A percentile compares a stretch with the other conserved stretches of the same genome.
Evolutionary conservation across 2,888 invertebrate species (phyloP).

Genomic region (Callinectes sapidus): DNA sequence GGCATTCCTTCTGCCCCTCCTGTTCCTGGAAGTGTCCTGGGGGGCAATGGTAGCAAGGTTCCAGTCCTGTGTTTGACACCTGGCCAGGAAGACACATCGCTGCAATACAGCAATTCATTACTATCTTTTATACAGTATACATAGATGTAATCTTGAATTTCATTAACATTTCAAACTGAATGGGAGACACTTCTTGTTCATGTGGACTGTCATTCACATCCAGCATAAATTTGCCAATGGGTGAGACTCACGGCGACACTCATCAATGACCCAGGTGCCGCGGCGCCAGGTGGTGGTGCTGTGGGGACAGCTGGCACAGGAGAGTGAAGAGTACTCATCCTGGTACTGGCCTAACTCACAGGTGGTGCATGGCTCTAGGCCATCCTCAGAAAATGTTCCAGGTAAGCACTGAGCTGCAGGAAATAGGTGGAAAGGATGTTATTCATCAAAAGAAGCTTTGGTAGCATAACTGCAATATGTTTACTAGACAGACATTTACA

Average conservation of each 20-base stretch:
- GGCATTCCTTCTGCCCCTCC: slow-evolving; percentile 76
- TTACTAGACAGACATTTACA: no score
- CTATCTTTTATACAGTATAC: background rate
- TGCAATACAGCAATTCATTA: slow-evolving; percentile 73
- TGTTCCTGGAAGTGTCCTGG: slow-evolving; percentile 76
- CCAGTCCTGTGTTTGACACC: slow-evolving; percentile 78
- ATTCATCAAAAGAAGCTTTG: background rate
- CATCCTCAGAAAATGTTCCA: slow-evolving; percentile 76
- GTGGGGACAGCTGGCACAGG: slow-evolving; percentile 75
- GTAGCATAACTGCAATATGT: background rate
- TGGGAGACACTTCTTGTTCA: background rate
- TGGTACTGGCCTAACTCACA: slow-evolving; percentile 76
- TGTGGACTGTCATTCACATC: background rate
- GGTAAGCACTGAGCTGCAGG: slow-evolving; percentile 76
- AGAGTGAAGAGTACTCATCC: slow-evolving; percentile 75
- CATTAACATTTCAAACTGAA: background rate
- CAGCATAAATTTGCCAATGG: background rate
- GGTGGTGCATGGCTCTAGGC: slow-evolving; percentile 77
- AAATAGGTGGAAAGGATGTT: slow-evolving; percentile 18
- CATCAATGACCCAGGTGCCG: slow-evolving; percentile 75
- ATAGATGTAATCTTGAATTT: background rate
- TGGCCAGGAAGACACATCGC: slow-evolving; percentile 80
- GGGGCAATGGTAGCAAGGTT: slow-evolving; percentile 80
- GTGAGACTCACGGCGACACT: slow-evolving; percentile 79
- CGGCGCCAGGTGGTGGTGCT: slow-evolving; percentile 76